Evolutionary conservation across 2,113 vertebrate genomes (phyloP).

Genomic region (Tetrax tetrax): DNA sequence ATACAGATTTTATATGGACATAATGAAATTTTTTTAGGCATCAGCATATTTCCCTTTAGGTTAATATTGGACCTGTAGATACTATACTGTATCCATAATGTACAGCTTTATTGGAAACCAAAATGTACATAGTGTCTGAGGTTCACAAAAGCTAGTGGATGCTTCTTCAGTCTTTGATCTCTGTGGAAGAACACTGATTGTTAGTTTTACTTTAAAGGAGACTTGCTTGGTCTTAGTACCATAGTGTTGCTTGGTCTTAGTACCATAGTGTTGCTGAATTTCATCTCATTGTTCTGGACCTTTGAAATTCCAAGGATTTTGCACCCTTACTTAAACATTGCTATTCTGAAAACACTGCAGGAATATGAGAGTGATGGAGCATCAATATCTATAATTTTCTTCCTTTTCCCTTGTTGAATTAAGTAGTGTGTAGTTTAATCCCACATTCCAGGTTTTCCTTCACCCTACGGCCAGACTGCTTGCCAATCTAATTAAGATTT

Average conservation of each 20-base stretch:
- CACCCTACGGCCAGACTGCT: neutral
- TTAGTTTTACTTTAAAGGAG: neutral
- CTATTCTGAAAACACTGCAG: conserved; percentile 13
- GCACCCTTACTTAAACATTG: neutral
- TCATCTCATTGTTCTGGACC: neutral
- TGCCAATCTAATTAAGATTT: conserved; percentile 69
- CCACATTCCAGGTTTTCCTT: conserved; percentile 21
- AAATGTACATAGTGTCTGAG: neutral
- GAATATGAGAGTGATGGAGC: neutral
- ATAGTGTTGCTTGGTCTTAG: neutral
- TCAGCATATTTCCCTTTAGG: neutral
- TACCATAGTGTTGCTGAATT: neutral
- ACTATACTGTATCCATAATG: neutral
- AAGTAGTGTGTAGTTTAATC: neutral
- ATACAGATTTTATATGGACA: neutral
- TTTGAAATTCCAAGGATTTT: neutral
- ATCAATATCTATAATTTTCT: neutral
- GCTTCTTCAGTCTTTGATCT: neutral
- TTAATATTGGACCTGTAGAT: neutral
- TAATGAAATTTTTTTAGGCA: neutral
- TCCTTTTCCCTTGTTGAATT: neutral
- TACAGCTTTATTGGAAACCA: neutral
- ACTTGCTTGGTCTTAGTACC: neutral
- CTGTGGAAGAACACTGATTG: neutral
- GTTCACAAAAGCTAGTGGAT: neutral